Percentiles rank a stretch among this genome's conserved stretches.
Evolutionary conservation across 2,113 vertebrate species (phyloP).

Genomic region (Hymenochirus boettgeri): DNA sequence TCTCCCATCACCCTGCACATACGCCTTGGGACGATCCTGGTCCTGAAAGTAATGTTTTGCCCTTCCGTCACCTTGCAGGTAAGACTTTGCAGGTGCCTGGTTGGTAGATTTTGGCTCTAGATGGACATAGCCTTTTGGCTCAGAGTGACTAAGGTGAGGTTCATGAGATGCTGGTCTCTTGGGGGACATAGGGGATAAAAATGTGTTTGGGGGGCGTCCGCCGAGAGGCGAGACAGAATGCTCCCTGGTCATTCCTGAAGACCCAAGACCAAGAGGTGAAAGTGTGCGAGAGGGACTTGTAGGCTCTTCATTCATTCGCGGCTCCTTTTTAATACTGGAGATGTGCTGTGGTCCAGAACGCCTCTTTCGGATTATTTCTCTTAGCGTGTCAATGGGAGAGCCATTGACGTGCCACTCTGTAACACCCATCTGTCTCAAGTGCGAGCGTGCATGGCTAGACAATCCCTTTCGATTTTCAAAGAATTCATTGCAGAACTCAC

Average conservation of each 20-base stretch:
- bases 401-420: constrained; percentile 62
- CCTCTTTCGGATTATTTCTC: constrained; percentile 64
- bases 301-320: constrained; percentile 49
- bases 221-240: constrained; percentile 56
- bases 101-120: constrained; percentile 19
- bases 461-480: constrained; percentile 72
- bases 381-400: constrained; percentile 61
- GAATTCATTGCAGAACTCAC: constrained; percentile 70
- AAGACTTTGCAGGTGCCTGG: constrained; percentile 16
- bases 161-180: constrained; percentile 73
- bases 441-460: constrained; percentile 66
- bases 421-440: constrained; percentile 69
- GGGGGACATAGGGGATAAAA: constrained; percentile 62
- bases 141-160: constrained; percentile 44
- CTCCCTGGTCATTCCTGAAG: constrained; percentile 46
- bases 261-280: constrained; percentile 47
- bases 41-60: constrained; percentile 20
- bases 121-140: constrained; percentile 21
- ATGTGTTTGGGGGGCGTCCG: constrained; percentile 57
- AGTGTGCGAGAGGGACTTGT: constrained; percentile 18
- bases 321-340: constrained; percentile 73
- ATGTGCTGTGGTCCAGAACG: constrained; percentile 29
- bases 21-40: constrained; percentile 14
- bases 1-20: constrained; percentile 7
- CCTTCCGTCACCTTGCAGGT: constrained; percentile 13